A percentile compares a stretch with the other conserved stretches of the same genome.
phyloP scores from a whole-genome alignment of 2,113 vertebrate species.

The Microtus ochrogaster region DNA sequence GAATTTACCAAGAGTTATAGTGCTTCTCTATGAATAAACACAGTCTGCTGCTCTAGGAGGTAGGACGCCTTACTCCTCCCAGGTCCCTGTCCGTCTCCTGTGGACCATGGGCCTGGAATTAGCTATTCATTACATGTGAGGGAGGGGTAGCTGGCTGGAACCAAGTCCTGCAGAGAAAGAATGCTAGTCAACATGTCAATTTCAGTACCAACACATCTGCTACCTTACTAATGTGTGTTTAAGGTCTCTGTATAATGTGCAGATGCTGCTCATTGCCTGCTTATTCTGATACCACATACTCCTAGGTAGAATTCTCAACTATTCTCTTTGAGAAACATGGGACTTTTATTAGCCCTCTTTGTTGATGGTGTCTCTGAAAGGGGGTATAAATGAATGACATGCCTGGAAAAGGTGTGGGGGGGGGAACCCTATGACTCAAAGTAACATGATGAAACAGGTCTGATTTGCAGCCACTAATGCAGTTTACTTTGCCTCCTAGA shows the following conservation, averaged over 20 bases:
- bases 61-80: conserved; percentile 67
- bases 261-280: conserved; percentile 82
- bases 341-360: conserved; percentile 69
- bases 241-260: conserved; percentile 79
- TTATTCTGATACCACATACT: conserved; percentile 82
- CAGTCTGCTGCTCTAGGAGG: conserved; percentile 78
- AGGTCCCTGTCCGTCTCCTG: conserved; percentile 71
- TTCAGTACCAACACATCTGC: conserved; percentile 85
- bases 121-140: conserved; percentile 88
- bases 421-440: not conserved
- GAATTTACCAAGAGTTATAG: conserved; percentile 81
- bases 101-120: conserved; percentile 83
- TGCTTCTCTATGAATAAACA: conserved; percentile 81
- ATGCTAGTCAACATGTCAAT: conserved; percentile 83
- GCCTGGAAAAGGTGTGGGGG: not conserved
- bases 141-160: conserved; percentile 79
- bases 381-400: not conserved
- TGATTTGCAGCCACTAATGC: conserved; percentile 44
- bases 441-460: conserved; percentile 13
- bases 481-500: conserved; percentile 49
- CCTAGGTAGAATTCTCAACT: conserved; percentile 76
- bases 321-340: conserved; percentile 74
- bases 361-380: conserved; percentile 27
- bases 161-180: conserved; percentile 83
- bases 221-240: conserved; percentile 85